Evolutionary conservation across 2,888 invertebrate genomes (phyloP).

Genomic region (Mesorhabditis belari): DNA sequence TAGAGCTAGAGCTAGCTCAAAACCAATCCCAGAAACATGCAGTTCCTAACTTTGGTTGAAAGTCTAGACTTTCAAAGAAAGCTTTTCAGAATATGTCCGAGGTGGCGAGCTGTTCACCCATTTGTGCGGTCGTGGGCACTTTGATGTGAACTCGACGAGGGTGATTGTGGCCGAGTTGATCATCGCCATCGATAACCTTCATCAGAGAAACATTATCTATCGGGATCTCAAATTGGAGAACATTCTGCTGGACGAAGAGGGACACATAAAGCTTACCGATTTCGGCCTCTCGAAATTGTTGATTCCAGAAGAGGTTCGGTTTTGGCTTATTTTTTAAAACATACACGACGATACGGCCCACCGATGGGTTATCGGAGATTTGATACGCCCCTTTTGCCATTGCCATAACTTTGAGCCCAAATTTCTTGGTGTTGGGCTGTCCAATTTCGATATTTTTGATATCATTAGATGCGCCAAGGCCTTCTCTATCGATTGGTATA

Average conservation of each 20-base stretch:
- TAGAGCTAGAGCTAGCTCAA: too few species aligned
- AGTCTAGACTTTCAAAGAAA: neutral
- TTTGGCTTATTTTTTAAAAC: too few species aligned
- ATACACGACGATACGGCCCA: too few species aligned
- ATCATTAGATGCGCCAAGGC: too few species aligned
- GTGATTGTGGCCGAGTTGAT: slow-evolving; percentile 94
- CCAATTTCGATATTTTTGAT: too few species aligned
- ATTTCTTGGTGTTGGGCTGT: too few species aligned
- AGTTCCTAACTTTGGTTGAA: neutral
- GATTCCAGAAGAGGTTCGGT: slow-evolving; percentile 24
- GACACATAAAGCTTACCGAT: slow-evolving; percentile 91
- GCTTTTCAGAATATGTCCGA: slow-evolving; percentile 80
- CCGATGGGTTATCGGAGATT: slow-evolving; percentile 6
- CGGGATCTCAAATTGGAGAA: slow-evolving; percentile 95
- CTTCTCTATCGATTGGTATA: too few species aligned
- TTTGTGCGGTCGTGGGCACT: slow-evolving; percentile 84
- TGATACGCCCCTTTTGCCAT: too few species aligned
- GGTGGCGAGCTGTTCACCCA: slow-evolving; percentile 96
- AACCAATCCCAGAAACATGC: too few species aligned
- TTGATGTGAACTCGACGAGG: slow-evolving; percentile 79
- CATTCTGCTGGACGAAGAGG: slow-evolving; percentile 83
- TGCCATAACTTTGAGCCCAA: too few species aligned
- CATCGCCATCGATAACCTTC: slow-evolving; percentile 85
- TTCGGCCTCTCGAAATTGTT: slow-evolving; percentile 82
- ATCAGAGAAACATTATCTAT: slow-evolving; percentile 93